Percentiles rank a stretch among this genome's conserved stretches.
Evolutionary conservation across 2,888 invertebrate species (phyloP).

Genomic region (Dicyrtoma fusca): DNA sequence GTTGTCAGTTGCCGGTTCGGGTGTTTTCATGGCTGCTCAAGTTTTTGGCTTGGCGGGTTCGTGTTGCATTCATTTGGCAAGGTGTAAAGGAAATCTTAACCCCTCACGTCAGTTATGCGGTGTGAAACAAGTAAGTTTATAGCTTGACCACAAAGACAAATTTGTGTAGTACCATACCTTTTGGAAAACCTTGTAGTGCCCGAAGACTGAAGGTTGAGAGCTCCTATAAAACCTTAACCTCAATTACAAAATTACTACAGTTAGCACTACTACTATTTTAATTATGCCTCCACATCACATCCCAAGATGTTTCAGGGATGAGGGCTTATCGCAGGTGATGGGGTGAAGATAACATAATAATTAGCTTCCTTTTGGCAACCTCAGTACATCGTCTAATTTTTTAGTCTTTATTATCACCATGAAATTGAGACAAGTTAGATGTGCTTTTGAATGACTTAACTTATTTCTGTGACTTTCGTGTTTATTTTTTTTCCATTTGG

Average conservation of each 20-base stretch:
- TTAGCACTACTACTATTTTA: neutral
- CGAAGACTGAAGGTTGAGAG: neutral
- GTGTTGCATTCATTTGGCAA: slow-evolving; percentile 7
- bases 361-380: too few relatives aligned
- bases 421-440: too few relatives aligned
- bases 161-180: too few relatives aligned
- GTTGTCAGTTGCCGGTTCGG: slow-evolving; percentile 8
- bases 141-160: neutral
- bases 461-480: too few relatives aligned
- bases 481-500: too few relatives aligned
- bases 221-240: neutral
- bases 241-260: neutral
- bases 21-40: slow-evolving; percentile 4
- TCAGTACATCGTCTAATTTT: too few relatives aligned
- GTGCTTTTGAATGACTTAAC: too few relatives aligned
- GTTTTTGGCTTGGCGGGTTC: slow-evolving; percentile 19
- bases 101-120: slow-evolving; percentile 2
- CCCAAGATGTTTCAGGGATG: too few relatives aligned
- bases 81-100: slow-evolving; percentile 2
- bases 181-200: neutral
- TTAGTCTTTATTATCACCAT: too few relatives aligned
- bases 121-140: slow-evolving; percentile 11
- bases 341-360: too few relatives aligned
- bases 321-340: too few relatives aligned
- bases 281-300: too few relatives aligned